phyloP scores from a whole-genome alignment of 2,888 invertebrate genomes.

The Drosophila setosimentum region DNA sequence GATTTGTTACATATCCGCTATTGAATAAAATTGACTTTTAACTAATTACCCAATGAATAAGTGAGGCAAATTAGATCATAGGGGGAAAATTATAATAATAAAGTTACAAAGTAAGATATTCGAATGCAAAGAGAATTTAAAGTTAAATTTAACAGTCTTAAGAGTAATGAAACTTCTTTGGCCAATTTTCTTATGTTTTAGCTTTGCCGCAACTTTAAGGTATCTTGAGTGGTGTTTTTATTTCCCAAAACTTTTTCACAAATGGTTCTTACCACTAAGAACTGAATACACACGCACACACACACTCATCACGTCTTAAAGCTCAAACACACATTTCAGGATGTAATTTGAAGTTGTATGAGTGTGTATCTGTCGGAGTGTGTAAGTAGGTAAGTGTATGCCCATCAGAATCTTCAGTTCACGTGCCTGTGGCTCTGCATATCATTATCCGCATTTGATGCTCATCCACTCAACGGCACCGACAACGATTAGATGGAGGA shows the following conservation, averaged over 20 bases:
- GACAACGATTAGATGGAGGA: background rate
- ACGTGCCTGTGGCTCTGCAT: slow-evolving; percentile 17
- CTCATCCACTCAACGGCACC: slow-evolving; percentile 5
- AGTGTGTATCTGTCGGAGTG: background rate
- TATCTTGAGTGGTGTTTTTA: background rate
- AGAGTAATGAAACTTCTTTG: background rate
- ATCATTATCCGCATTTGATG: slow-evolving; percentile 34
- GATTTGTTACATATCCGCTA: background rate
- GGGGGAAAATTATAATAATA: no score
- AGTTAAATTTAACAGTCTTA: no score
- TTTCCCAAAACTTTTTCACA: background rate
- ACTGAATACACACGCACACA: background rate
- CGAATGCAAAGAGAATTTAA: background rate
- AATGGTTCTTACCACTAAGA: slow-evolving; percentile 2
- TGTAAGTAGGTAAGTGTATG: background rate
- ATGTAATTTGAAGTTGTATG: background rate
- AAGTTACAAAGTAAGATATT: background rate
- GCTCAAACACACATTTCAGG: slow-evolving; percentile 14
- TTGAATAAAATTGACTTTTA: background rate
- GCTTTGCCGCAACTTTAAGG: background rate
- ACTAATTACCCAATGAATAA: background rate
- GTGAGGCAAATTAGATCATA: background rate
- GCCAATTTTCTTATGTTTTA: background rate
- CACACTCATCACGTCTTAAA: background rate
- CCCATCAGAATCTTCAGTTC: slow-evolving; percentile 8